Conservation (phyloP, 2,113 vertebrate species). For the Eulemur macaco region DNA sequence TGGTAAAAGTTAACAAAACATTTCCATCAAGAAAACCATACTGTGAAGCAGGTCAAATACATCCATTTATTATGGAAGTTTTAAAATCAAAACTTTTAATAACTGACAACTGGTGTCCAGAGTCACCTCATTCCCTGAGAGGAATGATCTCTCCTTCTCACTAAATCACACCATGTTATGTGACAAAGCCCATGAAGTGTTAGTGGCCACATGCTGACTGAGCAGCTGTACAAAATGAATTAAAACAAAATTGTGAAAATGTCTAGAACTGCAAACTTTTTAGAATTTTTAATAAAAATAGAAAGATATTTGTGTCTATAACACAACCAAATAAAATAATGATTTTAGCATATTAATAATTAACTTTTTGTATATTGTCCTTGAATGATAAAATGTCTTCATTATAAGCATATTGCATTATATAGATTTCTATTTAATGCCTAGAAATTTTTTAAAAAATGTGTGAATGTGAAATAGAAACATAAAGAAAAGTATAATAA, state of each 20-base stretch:
- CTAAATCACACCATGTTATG: conserved; percentile 30
- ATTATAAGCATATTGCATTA: background rate
- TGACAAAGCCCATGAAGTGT: conserved; percentile 62
- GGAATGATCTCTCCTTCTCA: conserved; percentile 21
- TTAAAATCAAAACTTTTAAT: conserved; percentile 47
- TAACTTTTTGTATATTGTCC: background rate
- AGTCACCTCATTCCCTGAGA: conserved; percentile 49
- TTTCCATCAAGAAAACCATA: conserved; percentile 30
- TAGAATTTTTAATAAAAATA: background rate
- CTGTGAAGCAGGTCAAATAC: background rate
- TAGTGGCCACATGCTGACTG: conserved; percentile 64
- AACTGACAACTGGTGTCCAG: conserved; percentile 43
- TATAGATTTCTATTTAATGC: background rate
- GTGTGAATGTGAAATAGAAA: background rate
- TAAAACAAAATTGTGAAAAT: conserved; percentile 44
- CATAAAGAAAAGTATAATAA: background rate
- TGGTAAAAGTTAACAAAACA: background rate
- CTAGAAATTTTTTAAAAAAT: background rate
- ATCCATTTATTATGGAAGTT: conserved; percentile 45
- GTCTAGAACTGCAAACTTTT: background rate
- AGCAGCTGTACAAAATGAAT: conserved; percentile 70
- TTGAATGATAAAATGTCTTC: background rate
- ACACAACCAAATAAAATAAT: background rate
- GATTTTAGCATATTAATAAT: background rate
- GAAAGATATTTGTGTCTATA: background rate